These are phyloP conservation scores for Drosophila fulvimacula DNA, from an alignment of 2,888 invertebrate species.

Conservation along the genomic window DNA sequence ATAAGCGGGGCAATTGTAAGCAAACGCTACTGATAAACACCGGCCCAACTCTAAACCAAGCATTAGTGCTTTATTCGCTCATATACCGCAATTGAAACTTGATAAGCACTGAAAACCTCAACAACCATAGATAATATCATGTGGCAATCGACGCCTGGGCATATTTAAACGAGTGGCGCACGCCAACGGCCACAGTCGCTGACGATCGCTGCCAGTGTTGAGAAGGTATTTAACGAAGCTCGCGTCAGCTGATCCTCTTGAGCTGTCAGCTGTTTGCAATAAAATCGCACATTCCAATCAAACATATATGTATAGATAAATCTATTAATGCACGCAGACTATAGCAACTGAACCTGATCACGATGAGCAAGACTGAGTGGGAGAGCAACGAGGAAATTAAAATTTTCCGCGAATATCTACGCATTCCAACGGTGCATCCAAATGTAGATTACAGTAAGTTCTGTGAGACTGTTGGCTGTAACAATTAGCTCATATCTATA, in stretches of 20 bases:
- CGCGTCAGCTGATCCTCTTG: slow-evolving; percentile 16
- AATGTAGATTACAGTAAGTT: slow-evolving; percentile 92
- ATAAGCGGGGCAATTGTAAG: slow-evolving; percentile 36
- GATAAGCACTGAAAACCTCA: slow-evolving; percentile 49
- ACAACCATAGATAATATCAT: slow-evolving; percentile 28
- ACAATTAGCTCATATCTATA: slow-evolving; percentile 15
- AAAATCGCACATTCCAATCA: slow-evolving; percentile 6
- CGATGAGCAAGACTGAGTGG: slow-evolving; percentile 80
- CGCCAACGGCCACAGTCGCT: slow-evolving; percentile 41
- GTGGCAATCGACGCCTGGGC: background rate
- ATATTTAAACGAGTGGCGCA: slow-evolving; percentile 57
- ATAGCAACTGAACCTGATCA: slow-evolving; percentile 1
- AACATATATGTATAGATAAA: slow-evolving; percentile 2
- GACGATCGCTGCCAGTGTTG: slow-evolving; percentile 57
- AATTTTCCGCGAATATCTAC: slow-evolving; percentile 93
- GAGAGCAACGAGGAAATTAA: slow-evolving; percentile 88
- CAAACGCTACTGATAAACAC: slow-evolving; percentile 33
- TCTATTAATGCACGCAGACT: background rate
- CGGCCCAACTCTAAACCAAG: slow-evolving; percentile 28
- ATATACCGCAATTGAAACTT: background rate
- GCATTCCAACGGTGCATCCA: slow-evolving; percentile 95
- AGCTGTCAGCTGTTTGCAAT: slow-evolving; percentile 49
- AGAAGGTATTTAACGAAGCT: slow-evolving; percentile 34
- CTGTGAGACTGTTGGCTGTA: slow-evolving; percentile 1
- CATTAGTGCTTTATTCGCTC: slow-evolving; percentile 13